phyloP scores from a whole-genome alignment of 2,113 vertebrate species.

The Edolisoma coerulescens region DNA sequence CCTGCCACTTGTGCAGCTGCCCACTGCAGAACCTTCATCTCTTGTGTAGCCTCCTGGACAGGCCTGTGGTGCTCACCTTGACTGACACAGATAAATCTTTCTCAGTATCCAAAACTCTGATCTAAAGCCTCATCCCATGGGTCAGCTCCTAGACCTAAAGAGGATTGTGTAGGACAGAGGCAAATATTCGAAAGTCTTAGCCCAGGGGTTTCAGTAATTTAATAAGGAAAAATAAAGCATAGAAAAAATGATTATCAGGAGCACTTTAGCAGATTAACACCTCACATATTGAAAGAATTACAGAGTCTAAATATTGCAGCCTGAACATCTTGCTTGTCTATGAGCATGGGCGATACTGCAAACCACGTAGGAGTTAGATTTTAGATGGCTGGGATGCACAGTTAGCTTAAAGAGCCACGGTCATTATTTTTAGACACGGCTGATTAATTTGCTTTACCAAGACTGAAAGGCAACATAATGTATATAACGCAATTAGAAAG shows the following conservation, averaged over 20 bases:
- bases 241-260: conserved; percentile 39
- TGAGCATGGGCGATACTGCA: neutral
- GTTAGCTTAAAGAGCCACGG: neutral
- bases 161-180: neutral
- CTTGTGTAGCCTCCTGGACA: neutral
- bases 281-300: conserved; percentile 23
- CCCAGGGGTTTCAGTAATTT: neutral
- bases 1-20: neutral
- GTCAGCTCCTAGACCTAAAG: neutral
- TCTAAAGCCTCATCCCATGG: neutral
- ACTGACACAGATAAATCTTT: neutral
- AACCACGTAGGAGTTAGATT: conserved; percentile 23
- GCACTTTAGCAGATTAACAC: conserved; percentile 8
- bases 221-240: conserved; percentile 44
- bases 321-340: conserved; percentile 27
- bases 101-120: neutral
- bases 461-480: conserved; percentile 10
- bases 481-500: conserved; percentile 58
- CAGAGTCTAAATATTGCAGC: neutral
- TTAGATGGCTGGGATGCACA: neutral
- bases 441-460: conserved; percentile 49
- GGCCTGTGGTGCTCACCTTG: neutral
- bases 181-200: neutral
- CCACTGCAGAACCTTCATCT: fast-evolving
- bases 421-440: conserved; percentile 26